These are phyloP conservation scores for Drosophila pegasa DNA, from an alignment of 2,888 invertebrate species.

Conservation along the genomic window DNA sequence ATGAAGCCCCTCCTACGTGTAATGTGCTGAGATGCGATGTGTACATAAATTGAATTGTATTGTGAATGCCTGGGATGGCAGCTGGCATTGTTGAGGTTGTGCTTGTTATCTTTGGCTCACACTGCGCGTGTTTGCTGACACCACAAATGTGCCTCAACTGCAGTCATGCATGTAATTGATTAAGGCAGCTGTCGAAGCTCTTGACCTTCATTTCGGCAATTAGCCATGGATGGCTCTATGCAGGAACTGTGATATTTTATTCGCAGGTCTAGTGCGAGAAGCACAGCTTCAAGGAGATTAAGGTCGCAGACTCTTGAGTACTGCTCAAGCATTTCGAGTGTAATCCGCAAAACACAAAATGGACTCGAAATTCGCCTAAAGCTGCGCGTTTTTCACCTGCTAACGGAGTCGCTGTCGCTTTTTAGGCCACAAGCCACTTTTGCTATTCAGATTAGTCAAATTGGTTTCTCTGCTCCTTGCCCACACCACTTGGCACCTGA, in stretches of 20 bases:
- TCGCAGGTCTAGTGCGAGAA: background rate
- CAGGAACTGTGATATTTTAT: conserved; percentile 7
- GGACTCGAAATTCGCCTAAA: conserved; percentile 30
- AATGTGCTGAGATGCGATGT: background rate
- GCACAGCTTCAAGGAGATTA: conserved; percentile 35
- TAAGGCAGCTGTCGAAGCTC: conserved; percentile 45
- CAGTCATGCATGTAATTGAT: conserved; percentile 64
- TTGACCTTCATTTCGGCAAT: conserved; percentile 29
- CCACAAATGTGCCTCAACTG: conserved; percentile 41
- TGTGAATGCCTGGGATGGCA: background rate
- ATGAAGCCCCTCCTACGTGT: background rate
- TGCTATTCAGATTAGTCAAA: conserved; percentile 65
- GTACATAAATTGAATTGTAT: too few relatives aligned
- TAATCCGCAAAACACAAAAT: conserved; percentile 46
- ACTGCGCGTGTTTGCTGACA: conserved; percentile 37
- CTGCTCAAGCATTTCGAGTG: conserved; percentile 20
- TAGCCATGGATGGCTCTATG: conserved; percentile 13
- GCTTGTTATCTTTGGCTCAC: conserved; percentile 35
- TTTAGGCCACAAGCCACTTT: conserved; percentile 7
- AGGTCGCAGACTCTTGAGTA: conserved; percentile 28
- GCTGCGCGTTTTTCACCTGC: conserved; percentile 29
- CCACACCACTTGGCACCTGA: conserved; percentile 29
- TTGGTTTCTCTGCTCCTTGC: conserved; percentile 40
- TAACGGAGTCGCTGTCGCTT: conserved; percentile 3
- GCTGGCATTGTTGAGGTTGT: background rate